Evolutionary conservation across 1,140 invertebrate species (phyloP).

Genomic region (Brachionus sp.): DNA sequence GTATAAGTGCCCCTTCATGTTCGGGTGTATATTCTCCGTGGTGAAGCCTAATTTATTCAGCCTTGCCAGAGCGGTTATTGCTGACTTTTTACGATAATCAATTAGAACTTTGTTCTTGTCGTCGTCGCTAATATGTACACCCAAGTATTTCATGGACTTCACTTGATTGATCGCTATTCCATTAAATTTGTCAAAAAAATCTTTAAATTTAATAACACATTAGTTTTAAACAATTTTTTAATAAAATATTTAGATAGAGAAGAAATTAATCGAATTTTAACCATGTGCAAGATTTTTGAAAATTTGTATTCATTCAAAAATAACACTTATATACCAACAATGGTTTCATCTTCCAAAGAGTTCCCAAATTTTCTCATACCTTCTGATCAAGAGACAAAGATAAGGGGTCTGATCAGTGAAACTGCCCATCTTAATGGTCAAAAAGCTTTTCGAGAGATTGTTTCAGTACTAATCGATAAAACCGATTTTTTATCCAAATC

Average conservation of each 20-base stretch:
- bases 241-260: neutral
- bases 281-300: neutral
- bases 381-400: neutral
- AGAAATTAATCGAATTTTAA: neutral
- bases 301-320: neutral
- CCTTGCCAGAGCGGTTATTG: neutral
- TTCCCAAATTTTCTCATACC: neutral
- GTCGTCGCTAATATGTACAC: neutral
- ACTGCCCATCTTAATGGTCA: no score
- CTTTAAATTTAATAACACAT: no score
- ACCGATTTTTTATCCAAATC: neutral
- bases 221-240: neutral
- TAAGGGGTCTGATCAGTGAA: neutral
- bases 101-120: neutral
- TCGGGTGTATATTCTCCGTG: neutral
- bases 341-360: neutral
- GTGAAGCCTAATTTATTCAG: neutral
- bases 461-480: no score
- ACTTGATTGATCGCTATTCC: neutral
- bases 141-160: neutral
- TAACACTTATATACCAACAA: neutral
- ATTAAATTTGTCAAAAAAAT: no score
- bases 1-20: slow-evolving; percentile 13
- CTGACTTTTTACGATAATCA: neutral
- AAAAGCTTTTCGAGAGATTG: no score